Conservation (phyloP, 2,888 invertebrate genomes). For the Colostygia pectinataria region DNA sequence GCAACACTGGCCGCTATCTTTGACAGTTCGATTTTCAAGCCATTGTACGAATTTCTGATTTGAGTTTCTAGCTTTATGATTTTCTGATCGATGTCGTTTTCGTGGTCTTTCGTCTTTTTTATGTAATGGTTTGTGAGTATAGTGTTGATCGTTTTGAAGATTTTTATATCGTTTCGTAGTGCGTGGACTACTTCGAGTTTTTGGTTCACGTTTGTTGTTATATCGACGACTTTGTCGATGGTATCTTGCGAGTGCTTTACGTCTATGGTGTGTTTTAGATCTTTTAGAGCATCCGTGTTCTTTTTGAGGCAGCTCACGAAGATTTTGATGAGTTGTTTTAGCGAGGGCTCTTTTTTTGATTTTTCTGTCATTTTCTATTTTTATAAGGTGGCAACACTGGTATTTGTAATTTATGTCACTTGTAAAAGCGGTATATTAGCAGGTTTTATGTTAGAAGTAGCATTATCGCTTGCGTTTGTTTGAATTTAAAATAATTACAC, state of each 20-base stretch:
- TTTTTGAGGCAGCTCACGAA: slow-evolving; percentile 64
- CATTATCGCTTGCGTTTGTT: background rate
- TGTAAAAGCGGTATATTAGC: background rate
- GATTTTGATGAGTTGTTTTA: slow-evolving; percentile 53
- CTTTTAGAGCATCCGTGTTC: slow-evolving; percentile 66
- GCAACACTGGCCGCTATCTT: slow-evolving; percentile 56
- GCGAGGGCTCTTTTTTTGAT: slow-evolving; percentile 47
- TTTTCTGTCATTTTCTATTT: slow-evolving; percentile 50
- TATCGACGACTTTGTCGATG: slow-evolving; percentile 60
- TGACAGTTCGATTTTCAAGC: slow-evolving; percentile 56
- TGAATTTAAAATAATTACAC: background rate
- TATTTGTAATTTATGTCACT: background rate
- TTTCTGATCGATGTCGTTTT: slow-evolving; percentile 62
- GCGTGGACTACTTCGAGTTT: slow-evolving; percentile 73
- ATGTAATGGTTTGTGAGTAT: slow-evolving; percentile 75
- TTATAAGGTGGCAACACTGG: slow-evolving; percentile 21
- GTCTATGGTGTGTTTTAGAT: slow-evolving; percentile 61
- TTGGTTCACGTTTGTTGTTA: slow-evolving; percentile 67
- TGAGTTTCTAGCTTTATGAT: slow-evolving; percentile 64
- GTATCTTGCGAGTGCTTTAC: slow-evolving; percentile 47
- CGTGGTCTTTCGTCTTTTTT: slow-evolving; percentile 68
- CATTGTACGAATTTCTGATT: slow-evolving; percentile 64
- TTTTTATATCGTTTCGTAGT: slow-evolving; percentile 74
- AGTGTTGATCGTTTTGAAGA: slow-evolving; percentile 73
- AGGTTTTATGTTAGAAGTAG: too few relatives aligned